phyloP scores from a whole-genome alignment of 2,888 invertebrate species.

The Euplexia lucipara region DNA sequence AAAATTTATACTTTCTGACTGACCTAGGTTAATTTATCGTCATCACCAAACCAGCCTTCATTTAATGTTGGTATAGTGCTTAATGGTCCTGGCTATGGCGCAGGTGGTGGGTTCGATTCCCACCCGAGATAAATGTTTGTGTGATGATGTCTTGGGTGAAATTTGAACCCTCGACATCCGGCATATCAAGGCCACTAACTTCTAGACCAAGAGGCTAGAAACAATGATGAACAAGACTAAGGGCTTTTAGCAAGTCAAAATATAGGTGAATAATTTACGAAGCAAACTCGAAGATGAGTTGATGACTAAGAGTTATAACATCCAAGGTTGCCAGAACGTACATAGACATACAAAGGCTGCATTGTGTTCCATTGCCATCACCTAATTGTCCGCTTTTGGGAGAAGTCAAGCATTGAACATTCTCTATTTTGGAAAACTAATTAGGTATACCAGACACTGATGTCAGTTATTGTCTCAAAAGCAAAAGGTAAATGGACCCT shows the following conservation, averaged over 20 bases:
- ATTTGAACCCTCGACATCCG: too few relatives aligned
- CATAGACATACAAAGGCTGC: slow-evolving; percentile 20
- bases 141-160: too few relatives aligned
- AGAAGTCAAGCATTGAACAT: background rate
- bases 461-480: background rate
- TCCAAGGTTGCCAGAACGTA: background rate
- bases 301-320: background rate
- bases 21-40: background rate
- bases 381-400: background rate
- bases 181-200: too few relatives aligned
- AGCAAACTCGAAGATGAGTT: background rate
- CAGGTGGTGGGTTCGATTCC: too few relatives aligned
- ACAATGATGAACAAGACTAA: background rate
- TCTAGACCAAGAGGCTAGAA: background rate
- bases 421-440: slow-evolving; percentile 6
- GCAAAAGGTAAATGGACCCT: too few relatives aligned
- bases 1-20: background rate
- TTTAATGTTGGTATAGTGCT: too few relatives aligned
- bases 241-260: too few relatives aligned
- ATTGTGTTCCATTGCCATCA: slow-evolving; percentile 45
- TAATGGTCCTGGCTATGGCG: too few relatives aligned
- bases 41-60: too few relatives aligned
- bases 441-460: slow-evolving; percentile 14
- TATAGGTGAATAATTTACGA: too few relatives aligned
- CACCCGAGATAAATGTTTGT: too few relatives aligned